Conservation (phyloP, 2,797 vertebrate genomes). For the Serranus cabrilla region DNA sequence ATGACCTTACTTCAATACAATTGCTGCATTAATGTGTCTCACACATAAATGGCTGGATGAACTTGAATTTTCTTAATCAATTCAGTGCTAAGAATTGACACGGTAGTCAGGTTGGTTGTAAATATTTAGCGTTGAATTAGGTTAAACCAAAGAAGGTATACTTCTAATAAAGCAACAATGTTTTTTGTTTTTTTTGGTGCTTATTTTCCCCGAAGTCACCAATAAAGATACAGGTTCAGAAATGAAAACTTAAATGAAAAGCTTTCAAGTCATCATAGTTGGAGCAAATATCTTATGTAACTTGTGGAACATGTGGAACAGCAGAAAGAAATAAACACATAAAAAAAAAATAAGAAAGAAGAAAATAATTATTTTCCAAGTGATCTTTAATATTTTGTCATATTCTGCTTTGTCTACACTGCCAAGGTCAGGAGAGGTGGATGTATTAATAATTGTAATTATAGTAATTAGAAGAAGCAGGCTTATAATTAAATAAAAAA, state of each 20-base stretch:
- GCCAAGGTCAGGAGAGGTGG: background rate
- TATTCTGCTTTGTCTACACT: background rate
- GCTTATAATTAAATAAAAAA: background rate
- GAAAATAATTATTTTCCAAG: background rate
- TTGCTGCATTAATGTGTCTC: no score
- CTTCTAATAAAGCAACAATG: background rate
- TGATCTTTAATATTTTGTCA: background rate
- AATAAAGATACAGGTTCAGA: background rate
- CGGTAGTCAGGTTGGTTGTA: no score
- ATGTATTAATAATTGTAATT: background rate
- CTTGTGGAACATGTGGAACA: background rate
- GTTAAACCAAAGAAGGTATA: no score
- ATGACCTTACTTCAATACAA: no score
- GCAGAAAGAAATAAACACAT: no score
- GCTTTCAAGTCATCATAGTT: conserved; percentile 7
- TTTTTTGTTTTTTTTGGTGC: background rate
- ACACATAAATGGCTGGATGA: no score
- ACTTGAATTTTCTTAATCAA: no score
- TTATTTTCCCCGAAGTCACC: background rate
- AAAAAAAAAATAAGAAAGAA: background rate
- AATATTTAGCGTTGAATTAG: no score
- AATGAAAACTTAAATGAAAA: conserved; percentile 18
- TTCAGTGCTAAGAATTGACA: no score
- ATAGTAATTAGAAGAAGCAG: background rate
- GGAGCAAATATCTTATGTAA: background rate